phyloP scores from a whole-genome alignment of 2,888 invertebrate species.

The Melinaea menophilus region DNA sequence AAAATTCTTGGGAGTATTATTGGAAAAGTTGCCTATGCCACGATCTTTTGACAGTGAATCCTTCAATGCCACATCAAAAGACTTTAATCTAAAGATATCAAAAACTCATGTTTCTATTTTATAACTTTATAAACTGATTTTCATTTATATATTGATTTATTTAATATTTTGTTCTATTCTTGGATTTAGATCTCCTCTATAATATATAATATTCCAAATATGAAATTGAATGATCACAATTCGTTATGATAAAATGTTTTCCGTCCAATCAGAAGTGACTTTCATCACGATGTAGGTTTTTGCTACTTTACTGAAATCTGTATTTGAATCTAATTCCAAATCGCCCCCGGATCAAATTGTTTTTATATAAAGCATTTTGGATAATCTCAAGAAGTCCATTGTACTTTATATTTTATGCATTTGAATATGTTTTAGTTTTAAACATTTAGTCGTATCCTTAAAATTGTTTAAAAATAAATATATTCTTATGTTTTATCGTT shows the following conservation, averaged over 20 bases:
- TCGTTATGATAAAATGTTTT: slow-evolving; percentile 6
- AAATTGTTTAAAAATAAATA: neutral
- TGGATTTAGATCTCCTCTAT: too few species aligned
- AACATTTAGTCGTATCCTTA: neutral
- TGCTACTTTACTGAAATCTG: slow-evolving; percentile 36
- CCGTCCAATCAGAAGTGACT: slow-evolving; percentile 35
- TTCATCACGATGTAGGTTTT: slow-evolving; percentile 36
- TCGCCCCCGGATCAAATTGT: slow-evolving; percentile 16
- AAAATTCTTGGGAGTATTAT: slow-evolving; percentile 54
- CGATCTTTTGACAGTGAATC: slow-evolving; percentile 45
- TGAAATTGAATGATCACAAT: slow-evolving; percentile 3
- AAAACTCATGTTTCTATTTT: too few species aligned
- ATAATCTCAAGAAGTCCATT: slow-evolving; percentile 20
- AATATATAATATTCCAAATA: too few species aligned
- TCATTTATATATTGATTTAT: too few species aligned
- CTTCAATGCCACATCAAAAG: slow-evolving; percentile 32
- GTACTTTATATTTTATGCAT: neutral
- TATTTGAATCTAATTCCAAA: slow-evolving; percentile 38
- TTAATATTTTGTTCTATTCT: too few species aligned
- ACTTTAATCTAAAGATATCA: slow-evolving; percentile 23
- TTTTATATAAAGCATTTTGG: slow-evolving; percentile 17
- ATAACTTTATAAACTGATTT: too few species aligned
- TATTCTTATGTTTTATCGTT: too few species aligned
- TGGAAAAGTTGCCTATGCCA: slow-evolving; percentile 51
- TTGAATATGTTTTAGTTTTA: neutral